These are phyloP conservation scores for Nothobranchius kuhntae DNA, from an alignment of 2,113 vertebrate species.

Conservation along the genomic window DNA sequence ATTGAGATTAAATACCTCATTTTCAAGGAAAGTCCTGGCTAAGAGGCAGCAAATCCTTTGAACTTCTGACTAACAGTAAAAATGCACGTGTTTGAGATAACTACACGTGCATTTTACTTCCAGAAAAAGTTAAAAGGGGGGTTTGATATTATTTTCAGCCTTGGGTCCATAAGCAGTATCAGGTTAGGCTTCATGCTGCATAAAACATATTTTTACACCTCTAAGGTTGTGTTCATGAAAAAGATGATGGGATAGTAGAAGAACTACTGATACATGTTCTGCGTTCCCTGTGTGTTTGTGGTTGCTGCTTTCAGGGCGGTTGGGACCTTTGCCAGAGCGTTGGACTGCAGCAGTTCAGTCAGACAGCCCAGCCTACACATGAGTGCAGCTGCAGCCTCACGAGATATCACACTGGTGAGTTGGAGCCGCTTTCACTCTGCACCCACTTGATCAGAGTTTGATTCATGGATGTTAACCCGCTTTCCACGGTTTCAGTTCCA, in stretches of 20 bases:
- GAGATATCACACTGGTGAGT: conserved; percentile 96
- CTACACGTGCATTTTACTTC: no score
- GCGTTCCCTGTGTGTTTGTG: not conserved
- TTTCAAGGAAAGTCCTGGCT: no score
- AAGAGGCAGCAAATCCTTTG: not conserved
- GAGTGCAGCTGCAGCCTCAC: conserved; percentile 95
- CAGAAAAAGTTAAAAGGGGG: no score
- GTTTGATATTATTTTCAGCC: no score
- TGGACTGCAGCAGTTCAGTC: conserved; percentile 97
- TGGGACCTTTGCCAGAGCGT: conserved; percentile 92
- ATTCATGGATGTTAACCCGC: not conserved
- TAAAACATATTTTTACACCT: no score
- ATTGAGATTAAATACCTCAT: no score
- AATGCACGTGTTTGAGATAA: no score
- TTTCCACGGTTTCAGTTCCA: conserved; percentile 83
- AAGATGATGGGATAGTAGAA: not conserved
- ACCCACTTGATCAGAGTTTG: not conserved
- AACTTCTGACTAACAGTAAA: not conserved
- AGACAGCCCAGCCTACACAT: conserved; percentile 97
- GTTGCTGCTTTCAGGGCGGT: conserved; percentile 82
- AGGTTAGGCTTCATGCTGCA: no score
- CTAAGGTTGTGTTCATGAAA: no score
- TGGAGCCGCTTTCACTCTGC: not conserved
- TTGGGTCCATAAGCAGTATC: no score
- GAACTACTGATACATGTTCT: not conserved